These are phyloP conservation scores for Dermolepida albohirtum DNA, from an alignment of 2,888 invertebrate species.

Conservation along the genomic window DNA sequence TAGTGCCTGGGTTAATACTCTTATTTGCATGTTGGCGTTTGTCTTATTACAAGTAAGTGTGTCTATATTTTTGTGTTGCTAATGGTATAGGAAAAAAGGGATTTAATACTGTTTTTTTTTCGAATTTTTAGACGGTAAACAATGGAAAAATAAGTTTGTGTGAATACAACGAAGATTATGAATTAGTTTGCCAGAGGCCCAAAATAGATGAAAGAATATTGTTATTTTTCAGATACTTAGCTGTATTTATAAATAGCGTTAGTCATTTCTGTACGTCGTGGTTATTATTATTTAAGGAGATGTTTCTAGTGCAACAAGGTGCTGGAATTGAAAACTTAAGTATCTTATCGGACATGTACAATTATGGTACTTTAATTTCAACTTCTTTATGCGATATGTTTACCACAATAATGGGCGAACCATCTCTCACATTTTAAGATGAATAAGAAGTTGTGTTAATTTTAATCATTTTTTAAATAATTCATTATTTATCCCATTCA, in stretches of 20 bases:
- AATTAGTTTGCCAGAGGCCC: slow-evolving; percentile 15
- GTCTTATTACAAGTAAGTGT: slow-evolving; percentile 42
- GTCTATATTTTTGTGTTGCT: not conserved
- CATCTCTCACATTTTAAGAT: not conserved
- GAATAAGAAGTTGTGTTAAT: not conserved
- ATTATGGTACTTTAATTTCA: slow-evolving; percentile 37
- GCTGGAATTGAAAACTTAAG: slow-evolving; percentile 41
- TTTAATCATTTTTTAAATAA: too few relatives aligned
- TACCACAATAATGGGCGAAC: slow-evolving; percentile 6
- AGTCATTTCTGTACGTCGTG: slow-evolving; percentile 33
- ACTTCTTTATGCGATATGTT: slow-evolving; percentile 18
- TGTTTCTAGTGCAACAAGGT: slow-evolving; percentile 41
- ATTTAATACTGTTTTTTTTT: not conserved
- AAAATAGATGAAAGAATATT: slow-evolving; percentile 34
- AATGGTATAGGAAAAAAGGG: not conserved
- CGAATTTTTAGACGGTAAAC: slow-evolving; percentile 25
- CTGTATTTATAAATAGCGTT: slow-evolving; percentile 36
- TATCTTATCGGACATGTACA: slow-evolving; percentile 42
- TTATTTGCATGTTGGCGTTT: slow-evolving; percentile 35
- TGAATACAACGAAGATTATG: slow-evolving; percentile 32
- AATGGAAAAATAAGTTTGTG: slow-evolving; percentile 25
- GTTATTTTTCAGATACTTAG: slow-evolving; percentile 30
- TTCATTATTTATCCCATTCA: too few relatives aligned
- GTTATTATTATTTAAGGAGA: slow-evolving; percentile 40
- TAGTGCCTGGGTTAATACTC: slow-evolving; percentile 31